Evolutionary conservation across 2,113 vertebrate genomes (phyloP).

Genomic region (Oryzias melastigma): DNA sequence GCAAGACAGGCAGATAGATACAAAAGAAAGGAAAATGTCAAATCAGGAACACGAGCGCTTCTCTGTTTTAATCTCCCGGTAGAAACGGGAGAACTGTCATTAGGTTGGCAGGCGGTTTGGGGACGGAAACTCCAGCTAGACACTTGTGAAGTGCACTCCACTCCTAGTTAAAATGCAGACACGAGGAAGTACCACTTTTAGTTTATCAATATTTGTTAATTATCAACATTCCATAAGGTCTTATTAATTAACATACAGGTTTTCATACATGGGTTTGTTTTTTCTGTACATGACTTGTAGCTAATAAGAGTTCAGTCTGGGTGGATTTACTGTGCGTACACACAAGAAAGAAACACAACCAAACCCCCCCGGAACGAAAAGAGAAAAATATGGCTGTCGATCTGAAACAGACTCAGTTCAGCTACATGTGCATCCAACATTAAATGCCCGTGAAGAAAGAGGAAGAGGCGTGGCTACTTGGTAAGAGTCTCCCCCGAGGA

Average conservation of each 20-base stretch:
- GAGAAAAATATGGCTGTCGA: constrained; percentile 64
- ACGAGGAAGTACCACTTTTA: constrained; percentile 71
- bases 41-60: constrained; percentile 59
- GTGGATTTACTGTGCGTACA: constrained; percentile 51
- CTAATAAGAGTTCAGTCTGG: constrained; percentile 64
- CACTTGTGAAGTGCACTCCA: constrained; percentile 77
- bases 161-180: constrained; percentile 72
- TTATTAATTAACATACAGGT: constrained; percentile 75
- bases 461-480: constrained; percentile 72
- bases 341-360: constrained; percentile 30
- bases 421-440: constrained; percentile 66
- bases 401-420: constrained; percentile 57
- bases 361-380: constrained; percentile 33
- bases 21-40: constrained; percentile 18
- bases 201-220: constrained; percentile 71
- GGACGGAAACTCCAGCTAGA: constrained; percentile 67
- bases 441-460: constrained; percentile 74
- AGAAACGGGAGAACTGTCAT: constrained; percentile 74
- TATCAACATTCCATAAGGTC: constrained; percentile 78
- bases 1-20: constrained; percentile 11
- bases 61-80: constrained; percentile 72
- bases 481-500: constrained; percentile 49
- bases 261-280: constrained; percentile 71
- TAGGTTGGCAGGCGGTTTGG: constrained; percentile 59
- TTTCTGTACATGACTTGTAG: constrained; percentile 72